These are phyloP conservation scores for Synanthedon myopaeformis DNA, from an alignment of 2,888 invertebrate species.

Conservation along the genomic window DNA sequence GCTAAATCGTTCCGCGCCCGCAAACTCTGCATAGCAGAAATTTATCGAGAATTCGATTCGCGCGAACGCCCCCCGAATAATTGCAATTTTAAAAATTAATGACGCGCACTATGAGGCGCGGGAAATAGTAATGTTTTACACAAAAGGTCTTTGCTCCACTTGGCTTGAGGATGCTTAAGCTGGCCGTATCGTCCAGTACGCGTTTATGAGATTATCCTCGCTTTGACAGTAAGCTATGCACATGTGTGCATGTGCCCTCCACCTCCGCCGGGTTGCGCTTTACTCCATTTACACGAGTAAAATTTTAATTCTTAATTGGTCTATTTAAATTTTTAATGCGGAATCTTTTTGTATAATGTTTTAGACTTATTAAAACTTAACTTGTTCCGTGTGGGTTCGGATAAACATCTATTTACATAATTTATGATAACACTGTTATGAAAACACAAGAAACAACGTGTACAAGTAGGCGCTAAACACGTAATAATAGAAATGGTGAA, in stretches of 20 bases:
- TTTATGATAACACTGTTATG: too few species aligned
- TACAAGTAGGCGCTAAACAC: too few species aligned
- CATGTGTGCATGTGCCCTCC: conserved; percentile 22
- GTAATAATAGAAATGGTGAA: too few species aligned
- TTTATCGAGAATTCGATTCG: conserved; percentile 41
- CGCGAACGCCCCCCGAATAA: conserved; percentile 28
- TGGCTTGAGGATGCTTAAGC: conserved; percentile 51
- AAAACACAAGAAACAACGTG: too few species aligned
- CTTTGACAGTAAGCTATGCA: conserved; percentile 49
- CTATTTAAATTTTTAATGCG: too few species aligned
- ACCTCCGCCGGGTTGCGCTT: conserved; percentile 27
- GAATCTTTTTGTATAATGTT: too few species aligned
- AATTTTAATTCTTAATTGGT: conserved; percentile 49
- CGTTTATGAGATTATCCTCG: conserved; percentile 64
- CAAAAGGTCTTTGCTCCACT: conserved; percentile 50
- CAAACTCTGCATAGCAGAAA: conserved; percentile 31
- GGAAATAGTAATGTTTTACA: conserved; percentile 23
- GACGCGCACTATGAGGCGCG: conserved; percentile 18
- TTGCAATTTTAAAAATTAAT: conserved; percentile 33
- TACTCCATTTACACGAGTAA: conserved; percentile 5
- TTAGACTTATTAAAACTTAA: too few species aligned
- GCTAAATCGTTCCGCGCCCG: conserved; percentile 39
- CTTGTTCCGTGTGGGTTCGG: too few species aligned
- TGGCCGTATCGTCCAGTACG: conserved; percentile 44
- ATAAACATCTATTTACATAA: too few species aligned